phyloP scores from a whole-genome alignment of 2,888 invertebrate species.

The Encarsia formosa region DNA sequence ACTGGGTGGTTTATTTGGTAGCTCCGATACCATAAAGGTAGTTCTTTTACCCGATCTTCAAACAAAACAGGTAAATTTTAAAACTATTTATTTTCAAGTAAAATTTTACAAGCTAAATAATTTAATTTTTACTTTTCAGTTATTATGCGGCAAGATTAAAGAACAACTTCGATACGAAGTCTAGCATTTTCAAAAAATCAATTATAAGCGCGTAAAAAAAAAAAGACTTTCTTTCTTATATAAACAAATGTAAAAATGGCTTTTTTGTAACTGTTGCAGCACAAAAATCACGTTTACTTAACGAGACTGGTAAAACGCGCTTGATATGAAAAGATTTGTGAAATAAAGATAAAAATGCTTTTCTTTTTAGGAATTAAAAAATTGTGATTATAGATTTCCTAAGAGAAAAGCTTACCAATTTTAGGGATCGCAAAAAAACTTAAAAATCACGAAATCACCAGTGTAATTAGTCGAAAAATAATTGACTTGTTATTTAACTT shows the following conservation, averaged over 20 bases:
- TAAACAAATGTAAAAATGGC: not conserved
- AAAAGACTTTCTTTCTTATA: not conserved
- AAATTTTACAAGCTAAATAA: not conserved
- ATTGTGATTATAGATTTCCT: constrained; percentile 9
- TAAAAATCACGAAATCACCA: not conserved
- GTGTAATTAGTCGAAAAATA: not conserved
- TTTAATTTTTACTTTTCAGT: constrained; percentile 30
- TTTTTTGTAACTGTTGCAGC: constrained; percentile 11
- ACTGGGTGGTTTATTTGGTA: constrained; percentile 62
- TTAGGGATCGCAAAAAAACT: not conserved
- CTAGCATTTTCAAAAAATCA: constrained; percentile 21
- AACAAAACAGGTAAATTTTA: constrained; percentile 36
- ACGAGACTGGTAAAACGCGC: constrained; percentile 17
- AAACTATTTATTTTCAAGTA: not conserved
- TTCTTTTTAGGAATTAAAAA: constrained; percentile 7
- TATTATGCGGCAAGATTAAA: constrained; percentile 39
- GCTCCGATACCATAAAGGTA: constrained; percentile 61
- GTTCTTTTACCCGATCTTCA: constrained; percentile 51
- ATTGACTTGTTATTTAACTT: too few relatives aligned
- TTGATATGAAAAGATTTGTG: not conserved
- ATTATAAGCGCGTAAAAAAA: too few relatives aligned
- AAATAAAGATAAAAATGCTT: not conserved
- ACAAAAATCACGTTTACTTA: constrained; percentile 17
- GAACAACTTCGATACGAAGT: constrained; percentile 37
- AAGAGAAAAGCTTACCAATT: not conserved